phyloP scores from a whole-genome alignment of 2,113 vertebrate genomes.

The Bothrops jararaca region DNA sequence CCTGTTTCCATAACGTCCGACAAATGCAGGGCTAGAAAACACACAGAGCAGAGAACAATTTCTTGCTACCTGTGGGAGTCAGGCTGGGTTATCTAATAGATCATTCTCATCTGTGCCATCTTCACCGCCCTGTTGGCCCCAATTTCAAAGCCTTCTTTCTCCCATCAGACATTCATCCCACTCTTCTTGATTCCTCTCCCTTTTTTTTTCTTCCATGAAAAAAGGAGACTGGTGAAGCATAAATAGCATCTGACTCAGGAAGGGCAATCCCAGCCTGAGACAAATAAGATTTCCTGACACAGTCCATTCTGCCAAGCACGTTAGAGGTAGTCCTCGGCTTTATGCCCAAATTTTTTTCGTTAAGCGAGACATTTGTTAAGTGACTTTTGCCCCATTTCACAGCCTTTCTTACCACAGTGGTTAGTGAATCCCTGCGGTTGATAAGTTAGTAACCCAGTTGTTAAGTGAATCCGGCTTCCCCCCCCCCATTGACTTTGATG shows the following conservation, averaged over 20 bases:
- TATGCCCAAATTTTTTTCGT: not conserved
- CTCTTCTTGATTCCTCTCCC: not conserved
- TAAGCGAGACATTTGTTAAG: not conserved
- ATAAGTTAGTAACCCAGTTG: no score
- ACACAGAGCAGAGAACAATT: constrained; percentile 17
- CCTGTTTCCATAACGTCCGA: not conserved
- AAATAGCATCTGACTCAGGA: not conserved
- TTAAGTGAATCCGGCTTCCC: not conserved
- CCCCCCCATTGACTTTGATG: not conserved
- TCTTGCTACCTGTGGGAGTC: not conserved
- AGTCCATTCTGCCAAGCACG: constrained; percentile 12
- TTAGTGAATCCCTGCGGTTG: not conserved
- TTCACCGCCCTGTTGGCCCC: not conserved
- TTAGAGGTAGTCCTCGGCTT: not conserved
- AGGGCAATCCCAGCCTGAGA: accelerated
- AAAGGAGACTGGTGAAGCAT: not conserved
- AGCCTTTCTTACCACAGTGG: not conserved
- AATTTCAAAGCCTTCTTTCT: not conserved
- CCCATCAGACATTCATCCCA: not conserved
- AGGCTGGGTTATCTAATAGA: not conserved
- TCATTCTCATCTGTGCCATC: not conserved
- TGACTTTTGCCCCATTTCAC: not conserved
- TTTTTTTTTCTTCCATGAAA: not conserved
- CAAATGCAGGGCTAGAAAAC: not conserved
- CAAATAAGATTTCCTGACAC: constrained; percentile 11